Evolutionary conservation across 2,797 vertebrate species (phyloP).

Genomic region (Sciurus vulgaris): DNA sequence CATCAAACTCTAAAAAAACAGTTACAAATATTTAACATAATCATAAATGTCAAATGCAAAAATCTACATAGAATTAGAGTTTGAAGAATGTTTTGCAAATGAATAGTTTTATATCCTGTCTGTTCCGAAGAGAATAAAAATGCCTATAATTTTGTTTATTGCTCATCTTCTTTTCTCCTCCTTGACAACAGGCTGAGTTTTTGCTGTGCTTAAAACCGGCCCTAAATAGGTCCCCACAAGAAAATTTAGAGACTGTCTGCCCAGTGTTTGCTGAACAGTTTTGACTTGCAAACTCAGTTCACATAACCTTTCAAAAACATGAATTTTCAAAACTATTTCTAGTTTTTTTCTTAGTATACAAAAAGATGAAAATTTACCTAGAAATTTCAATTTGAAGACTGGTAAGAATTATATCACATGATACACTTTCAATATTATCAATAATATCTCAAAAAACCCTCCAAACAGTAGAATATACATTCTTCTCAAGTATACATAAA

Average conservation of each 20-base stretch:
- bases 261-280: neutral
- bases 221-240: neutral
- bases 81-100: slow-evolving; percentile 15
- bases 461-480: neutral
- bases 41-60: slow-evolving; percentile 51
- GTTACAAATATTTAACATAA: slow-evolving; percentile 39
- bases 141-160: neutral
- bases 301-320: neutral
- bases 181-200: neutral
- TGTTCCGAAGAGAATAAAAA: slow-evolving; percentile 3
- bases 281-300: neutral
- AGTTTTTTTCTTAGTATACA: neutral
- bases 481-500: neutral
- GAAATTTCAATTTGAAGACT: neutral
- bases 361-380: neutral
- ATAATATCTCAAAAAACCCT: neutral
- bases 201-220: neutral
- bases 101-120: neutral
- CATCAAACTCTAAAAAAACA: slow-evolving; percentile 19
- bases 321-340: slow-evolving; percentile 17
- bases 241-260: neutral
- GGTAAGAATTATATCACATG: neutral
- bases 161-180: neutral
- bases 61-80: neutral
- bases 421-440: neutral